A percentile compares a stretch with the other conserved stretches of the same genome.
phyloP scores from a whole-genome alignment of 2,113 vertebrate genomes.

The Mugil cephalus region DNA sequence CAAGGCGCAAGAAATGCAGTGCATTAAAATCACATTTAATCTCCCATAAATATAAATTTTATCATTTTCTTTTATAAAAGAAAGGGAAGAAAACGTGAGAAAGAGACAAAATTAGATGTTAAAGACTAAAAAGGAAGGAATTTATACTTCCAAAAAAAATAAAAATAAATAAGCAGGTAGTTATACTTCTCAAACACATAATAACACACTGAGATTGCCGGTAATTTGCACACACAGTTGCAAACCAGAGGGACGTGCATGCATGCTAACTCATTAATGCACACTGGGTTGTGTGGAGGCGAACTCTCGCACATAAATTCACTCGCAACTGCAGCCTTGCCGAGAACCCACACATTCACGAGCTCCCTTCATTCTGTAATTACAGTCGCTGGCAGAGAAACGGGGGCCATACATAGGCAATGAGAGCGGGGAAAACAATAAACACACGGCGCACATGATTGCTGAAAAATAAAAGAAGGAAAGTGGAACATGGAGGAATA shows the following conservation, averaged over 20 bases:
- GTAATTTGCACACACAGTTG: neutral
- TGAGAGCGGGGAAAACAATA: slow-evolving; percentile 56
- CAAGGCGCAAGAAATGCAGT: no score
- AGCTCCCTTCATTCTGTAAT: slow-evolving; percentile 22
- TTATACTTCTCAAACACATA: no score
- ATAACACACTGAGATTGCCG: neutral
- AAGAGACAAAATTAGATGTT: neutral
- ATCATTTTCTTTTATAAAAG: no score
- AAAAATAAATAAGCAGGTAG: neutral
- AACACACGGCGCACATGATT: slow-evolving; percentile 53
- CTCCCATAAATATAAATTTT: no score
- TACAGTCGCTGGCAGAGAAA: slow-evolving; percentile 38
- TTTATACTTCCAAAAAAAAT: neutral
- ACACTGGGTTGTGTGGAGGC: slow-evolving; percentile 8
- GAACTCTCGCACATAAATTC: slow-evolving; percentile 20
- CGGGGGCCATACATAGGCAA: slow-evolving; percentile 56
- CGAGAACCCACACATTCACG: neutral
- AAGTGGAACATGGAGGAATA: slow-evolving; percentile 43
- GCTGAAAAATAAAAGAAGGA: slow-evolving; percentile 69
- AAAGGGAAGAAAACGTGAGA: no score
- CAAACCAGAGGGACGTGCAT: neutral
- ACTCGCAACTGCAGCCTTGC: slow-evolving; percentile 18
- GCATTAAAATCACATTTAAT: no score
- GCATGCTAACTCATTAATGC: slow-evolving; percentile 13
- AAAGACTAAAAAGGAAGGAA: neutral